Evolutionary conservation across 2,113 vertebrate genomes (phyloP).

Genomic region (Cygnus buccinator): DNA sequence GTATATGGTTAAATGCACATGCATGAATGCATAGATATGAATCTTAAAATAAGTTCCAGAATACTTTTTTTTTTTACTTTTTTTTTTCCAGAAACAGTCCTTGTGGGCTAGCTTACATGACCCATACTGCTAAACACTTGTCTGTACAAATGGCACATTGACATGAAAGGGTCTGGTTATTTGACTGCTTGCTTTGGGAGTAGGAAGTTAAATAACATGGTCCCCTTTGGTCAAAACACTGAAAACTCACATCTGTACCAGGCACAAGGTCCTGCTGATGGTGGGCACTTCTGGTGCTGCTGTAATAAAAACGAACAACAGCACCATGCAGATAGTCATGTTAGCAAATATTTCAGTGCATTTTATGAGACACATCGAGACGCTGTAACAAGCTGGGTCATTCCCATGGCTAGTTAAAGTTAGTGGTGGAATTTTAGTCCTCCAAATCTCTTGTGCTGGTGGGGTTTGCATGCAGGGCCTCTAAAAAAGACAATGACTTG

Average conservation of each 20-base stretch:
- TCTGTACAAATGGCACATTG: not conserved
- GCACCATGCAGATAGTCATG: not conserved
- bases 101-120: not conserved
- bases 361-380: constrained; percentile 10
- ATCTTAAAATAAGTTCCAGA: constrained; percentile 58
- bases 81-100: constrained; percentile 32
- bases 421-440: not conserved
- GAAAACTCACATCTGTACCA: constrained; percentile 20
- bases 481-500: not conserved
- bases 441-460: not conserved
- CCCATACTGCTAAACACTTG: not conserved
- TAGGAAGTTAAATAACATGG: not conserved
- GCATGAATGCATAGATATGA: constrained; percentile 55
- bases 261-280: not conserved
- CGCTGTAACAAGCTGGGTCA: not conserved
- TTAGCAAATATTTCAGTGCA: not conserved
- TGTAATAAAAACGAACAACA: constrained; percentile 18
- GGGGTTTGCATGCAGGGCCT: not conserved
- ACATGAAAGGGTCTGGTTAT: not conserved
- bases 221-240: constrained; percentile 12
- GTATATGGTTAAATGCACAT: constrained; percentile 58
- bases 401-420: not conserved
- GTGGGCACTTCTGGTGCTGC: not conserved
- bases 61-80: not conserved
- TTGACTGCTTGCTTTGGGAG: not conserved